Evolutionary conservation across 2,888 invertebrate species (phyloP).

Genomic region (Cataglyphis cursor): DNA sequence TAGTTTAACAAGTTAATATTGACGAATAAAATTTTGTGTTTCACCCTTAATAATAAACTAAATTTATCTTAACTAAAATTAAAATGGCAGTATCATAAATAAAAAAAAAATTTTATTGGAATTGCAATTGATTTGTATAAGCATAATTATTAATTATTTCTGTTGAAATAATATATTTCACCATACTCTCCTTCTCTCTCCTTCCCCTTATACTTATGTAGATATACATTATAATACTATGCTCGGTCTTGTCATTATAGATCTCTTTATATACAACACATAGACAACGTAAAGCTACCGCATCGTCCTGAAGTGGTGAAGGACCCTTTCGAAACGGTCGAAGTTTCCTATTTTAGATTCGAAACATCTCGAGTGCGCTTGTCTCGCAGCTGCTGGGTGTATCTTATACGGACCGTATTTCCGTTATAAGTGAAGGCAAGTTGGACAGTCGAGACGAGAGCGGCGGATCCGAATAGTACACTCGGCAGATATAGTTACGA

Average conservation of each 20-base stretch:
- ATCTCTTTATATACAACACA: constrained; percentile 11
- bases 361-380: constrained; percentile 52
- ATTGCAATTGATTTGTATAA: background rate
- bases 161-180: background rate
- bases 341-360: constrained; percentile 56
- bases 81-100: background rate
- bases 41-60: background rate
- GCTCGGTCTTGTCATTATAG: too few relatives aligned
- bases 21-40: background rate
- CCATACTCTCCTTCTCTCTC: background rate
- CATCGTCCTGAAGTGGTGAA: constrained; percentile 38
- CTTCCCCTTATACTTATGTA: background rate
- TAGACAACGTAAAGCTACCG: constrained; percentile 4
- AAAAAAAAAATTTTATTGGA: background rate
- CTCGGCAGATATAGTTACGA: constrained; percentile 48
- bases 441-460: constrained; percentile 47
- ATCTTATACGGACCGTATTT: constrained; percentile 58
- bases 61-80: background rate
- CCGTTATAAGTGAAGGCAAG: constrained; percentile 51
- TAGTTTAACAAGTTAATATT: background rate
- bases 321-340: constrained; percentile 47
- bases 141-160: background rate
- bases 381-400: constrained; percentile 49
- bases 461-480: constrained; percentile 39
- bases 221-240: background rate